Percentiles rank a stretch among this genome's conserved stretches.
Evolutionary conservation across 2,113 vertebrate genomes (phyloP).

Genomic region (Myxocyprinus asiaticus): DNA sequence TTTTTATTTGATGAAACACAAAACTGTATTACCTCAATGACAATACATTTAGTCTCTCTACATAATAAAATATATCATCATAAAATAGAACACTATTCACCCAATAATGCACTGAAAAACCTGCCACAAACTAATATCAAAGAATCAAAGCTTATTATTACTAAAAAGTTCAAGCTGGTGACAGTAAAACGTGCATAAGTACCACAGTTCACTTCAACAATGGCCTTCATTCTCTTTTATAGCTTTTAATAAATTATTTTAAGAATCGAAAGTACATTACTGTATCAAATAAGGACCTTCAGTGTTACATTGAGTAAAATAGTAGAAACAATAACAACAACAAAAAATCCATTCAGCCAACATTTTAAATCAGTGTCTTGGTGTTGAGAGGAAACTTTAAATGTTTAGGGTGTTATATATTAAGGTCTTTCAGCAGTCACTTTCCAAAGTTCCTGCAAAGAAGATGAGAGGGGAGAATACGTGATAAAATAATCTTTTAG

Average conservation of each 20-base stretch:
- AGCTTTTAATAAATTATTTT: background rate
- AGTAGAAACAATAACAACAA: background rate
- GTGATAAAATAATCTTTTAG: background rate
- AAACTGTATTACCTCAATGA: background rate
- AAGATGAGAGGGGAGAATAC: background rate
- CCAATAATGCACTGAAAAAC: background rate
- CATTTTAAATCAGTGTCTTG: background rate
- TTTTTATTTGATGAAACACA: background rate
- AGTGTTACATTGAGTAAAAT: background rate
- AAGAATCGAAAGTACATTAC: too few relatives aligned
- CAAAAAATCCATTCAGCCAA: background rate
- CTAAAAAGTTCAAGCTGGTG: background rate
- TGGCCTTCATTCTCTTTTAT: background rate
- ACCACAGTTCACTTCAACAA: background rate
- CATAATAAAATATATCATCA: background rate
- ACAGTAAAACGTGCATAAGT: background rate
- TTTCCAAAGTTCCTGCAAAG: slow-evolving; percentile 63
- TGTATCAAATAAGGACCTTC: background rate
- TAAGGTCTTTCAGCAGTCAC: slow-evolving; percentile 48
- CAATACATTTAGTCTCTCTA: background rate
- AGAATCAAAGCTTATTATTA: background rate
- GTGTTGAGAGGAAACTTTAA: background rate
- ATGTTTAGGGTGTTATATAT: background rate
- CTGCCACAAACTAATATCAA: background rate
- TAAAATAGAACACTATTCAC: background rate